Base-by-base conservation (phyloP, 2,888 invertebrate genomes). In the Pinctada fucata region DNA sequence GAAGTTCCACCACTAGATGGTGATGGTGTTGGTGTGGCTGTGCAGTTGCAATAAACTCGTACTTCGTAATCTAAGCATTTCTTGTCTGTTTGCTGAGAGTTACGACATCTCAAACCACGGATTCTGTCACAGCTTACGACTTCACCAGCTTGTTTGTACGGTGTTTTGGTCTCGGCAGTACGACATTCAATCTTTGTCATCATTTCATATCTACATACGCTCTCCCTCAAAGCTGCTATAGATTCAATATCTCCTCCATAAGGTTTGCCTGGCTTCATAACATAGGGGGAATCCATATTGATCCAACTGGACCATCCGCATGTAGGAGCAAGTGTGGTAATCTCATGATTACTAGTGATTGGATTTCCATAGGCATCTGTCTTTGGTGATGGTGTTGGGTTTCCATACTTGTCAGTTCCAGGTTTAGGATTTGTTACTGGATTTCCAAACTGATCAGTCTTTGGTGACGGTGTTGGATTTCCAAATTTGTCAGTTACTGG, bases 111-210 rank as follows among this genome's bases (percentile, higher is more conserved):
- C 49, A 90, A 78, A 5, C 90, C 90, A n/a, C 85, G 76, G 3
- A 79, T 75, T 31, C 88, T 75, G 85, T 95, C 95, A 90, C 97
- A 97, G 84, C 95, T 95, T 0, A 95, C 96, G 88, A 96, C 94
- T 75, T 96, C 94, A 0, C 95, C 95, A 13, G 95, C 95, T 78
- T 95, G 94, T 86, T 95, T 95, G 0, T 95, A 94, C 0, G 94
- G 92, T 79, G 94, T 93, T 87, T 95, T 95, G 1, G 94, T 94
- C 0, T 93, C 93, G 0, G 95, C 95, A 0, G 96, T 95, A 52
- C 97, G 94, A 88, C 97, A 97, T 90, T 95, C 95, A 79, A 97
- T 96, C 48, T 75, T 71, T 31, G 80, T 80, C 85, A 95, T 94
- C 4, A 93, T 94, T 5, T 87, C 86, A 4, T 82, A 77, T 10